These are phyloP conservation scores for Australoheros facetus DNA, from an alignment of 2,797 vertebrate genomes.

Conservation along the genomic window DNA sequence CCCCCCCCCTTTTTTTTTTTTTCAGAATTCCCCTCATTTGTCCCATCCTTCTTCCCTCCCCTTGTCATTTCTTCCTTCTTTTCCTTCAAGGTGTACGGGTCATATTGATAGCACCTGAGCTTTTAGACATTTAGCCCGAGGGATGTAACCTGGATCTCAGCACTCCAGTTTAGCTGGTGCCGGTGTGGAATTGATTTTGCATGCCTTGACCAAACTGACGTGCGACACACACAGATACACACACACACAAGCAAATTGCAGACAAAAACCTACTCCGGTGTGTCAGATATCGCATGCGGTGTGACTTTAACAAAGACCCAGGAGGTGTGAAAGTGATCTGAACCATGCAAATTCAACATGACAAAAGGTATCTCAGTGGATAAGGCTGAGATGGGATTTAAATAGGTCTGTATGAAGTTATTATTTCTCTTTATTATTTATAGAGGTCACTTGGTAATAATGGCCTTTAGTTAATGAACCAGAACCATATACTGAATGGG, in stretches of 20 bases:
- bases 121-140: constrained; percentile 6
- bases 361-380: background rate
- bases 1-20: background rate
- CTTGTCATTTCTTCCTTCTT: background rate
- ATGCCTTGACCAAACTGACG: background rate
- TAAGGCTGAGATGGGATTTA: background rate
- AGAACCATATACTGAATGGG: background rate
- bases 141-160: constrained; percentile 7
- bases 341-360: background rate
- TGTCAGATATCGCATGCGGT: background rate
- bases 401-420: background rate
- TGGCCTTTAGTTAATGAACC: background rate
- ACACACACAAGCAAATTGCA: background rate
- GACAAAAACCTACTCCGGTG: background rate
- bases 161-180: constrained; percentile 22
- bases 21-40: background rate
- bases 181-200: constrained; percentile 30
- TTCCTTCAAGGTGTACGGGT: constrained; percentile 5
- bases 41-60: background rate
- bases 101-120: constrained; percentile 20
- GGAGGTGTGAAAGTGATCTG: background rate
- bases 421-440: background rate
- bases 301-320: constrained; percentile 8
- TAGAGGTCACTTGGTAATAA: background rate
- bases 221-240: background rate